A percentile compares a stretch with the other conserved stretches of the same genome.
These are phyloP conservation scores for Naja naja DNA, from an alignment of 2,113 vertebrate genomes.

Conservation along the genomic window DNA sequence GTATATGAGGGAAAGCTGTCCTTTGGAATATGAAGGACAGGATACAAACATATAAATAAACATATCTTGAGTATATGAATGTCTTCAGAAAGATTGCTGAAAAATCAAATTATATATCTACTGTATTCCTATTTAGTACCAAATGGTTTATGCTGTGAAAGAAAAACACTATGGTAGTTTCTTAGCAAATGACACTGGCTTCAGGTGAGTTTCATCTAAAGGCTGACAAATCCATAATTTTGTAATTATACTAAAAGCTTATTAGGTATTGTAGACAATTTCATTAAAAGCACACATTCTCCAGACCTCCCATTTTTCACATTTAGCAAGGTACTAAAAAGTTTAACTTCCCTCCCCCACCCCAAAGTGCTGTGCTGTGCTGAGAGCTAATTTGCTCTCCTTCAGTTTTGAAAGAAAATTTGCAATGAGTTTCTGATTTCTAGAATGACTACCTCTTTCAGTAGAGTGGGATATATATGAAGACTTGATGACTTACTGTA, in stretches of 20 bases:
- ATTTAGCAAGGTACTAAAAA: background rate
- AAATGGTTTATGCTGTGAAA: background rate
- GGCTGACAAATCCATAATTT: background rate
- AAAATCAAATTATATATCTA: background rate
- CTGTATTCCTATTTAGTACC: background rate
- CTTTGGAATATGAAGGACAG: background rate
- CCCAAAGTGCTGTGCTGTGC: background rate
- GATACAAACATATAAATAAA: background rate
- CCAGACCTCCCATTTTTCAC: background rate
- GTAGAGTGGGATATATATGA: background rate
- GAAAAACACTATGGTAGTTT: background rate
- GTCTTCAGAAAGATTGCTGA: background rate
- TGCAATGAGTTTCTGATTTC: background rate
- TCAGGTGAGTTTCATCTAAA: background rate
- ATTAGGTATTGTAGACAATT: background rate
- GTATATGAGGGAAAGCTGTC: background rate
- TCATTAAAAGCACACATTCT: background rate
- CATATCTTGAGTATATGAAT: background rate
- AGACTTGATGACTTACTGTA: background rate
- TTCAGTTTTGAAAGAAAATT: background rate
- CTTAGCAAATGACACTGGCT: background rate
- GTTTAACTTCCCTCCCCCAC: background rate
- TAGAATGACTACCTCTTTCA: background rate
- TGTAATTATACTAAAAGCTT: conserved; percentile 11
- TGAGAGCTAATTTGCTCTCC: background rate